Evolutionary conservation across 1,140 invertebrate species (phyloP).

Genomic region (Drosophila yakuba): DNA sequence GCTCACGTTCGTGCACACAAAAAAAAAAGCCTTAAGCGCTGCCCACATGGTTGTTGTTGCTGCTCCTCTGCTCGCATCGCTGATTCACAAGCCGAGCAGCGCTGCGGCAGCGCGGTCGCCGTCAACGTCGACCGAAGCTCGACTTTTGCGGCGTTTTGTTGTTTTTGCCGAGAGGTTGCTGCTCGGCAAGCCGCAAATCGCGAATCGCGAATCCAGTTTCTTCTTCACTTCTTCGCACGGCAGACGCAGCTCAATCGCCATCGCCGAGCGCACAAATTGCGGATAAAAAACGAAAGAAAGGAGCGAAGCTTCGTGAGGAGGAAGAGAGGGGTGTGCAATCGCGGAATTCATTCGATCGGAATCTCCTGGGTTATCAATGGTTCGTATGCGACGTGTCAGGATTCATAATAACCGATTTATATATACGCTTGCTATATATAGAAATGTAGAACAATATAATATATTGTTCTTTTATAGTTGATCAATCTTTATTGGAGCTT

Average conservation of each 20-base stretch:
- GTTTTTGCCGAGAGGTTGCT: conserved; percentile 74
- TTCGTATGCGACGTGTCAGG: conserved; percentile 9
- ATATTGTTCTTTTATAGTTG: no score
- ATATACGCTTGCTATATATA: no score
- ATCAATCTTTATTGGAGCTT: no score
- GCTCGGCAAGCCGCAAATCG: conserved; percentile 60
- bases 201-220: conserved; percentile 72
- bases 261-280: conserved; percentile 29
- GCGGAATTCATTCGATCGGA: conserved; percentile 11
- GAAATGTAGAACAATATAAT: no score
- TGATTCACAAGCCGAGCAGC: conserved; percentile 60
- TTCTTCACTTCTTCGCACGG: conserved; percentile 68
- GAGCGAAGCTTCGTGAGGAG: conserved; percentile 7
- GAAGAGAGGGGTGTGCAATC: neutral
- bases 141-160: conserved; percentile 73
- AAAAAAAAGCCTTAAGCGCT: conserved; percentile 71
- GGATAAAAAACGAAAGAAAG: conserved; percentile 44
- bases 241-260: conserved; percentile 33
- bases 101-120: conserved; percentile 16
- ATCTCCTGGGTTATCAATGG: conserved; percentile 13
- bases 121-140: conserved; percentile 54
- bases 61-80: conserved; percentile 62
- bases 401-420: neutral
- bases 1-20: conserved; percentile 49
- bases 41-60: conserved; percentile 26